A percentile compares a stretch with the other conserved stretches of the same genome.
These are phyloP conservation scores for Caradrina clavipalpis DNA, from an alignment of 2,888 invertebrate species.

Conservation along the genomic window DNA sequence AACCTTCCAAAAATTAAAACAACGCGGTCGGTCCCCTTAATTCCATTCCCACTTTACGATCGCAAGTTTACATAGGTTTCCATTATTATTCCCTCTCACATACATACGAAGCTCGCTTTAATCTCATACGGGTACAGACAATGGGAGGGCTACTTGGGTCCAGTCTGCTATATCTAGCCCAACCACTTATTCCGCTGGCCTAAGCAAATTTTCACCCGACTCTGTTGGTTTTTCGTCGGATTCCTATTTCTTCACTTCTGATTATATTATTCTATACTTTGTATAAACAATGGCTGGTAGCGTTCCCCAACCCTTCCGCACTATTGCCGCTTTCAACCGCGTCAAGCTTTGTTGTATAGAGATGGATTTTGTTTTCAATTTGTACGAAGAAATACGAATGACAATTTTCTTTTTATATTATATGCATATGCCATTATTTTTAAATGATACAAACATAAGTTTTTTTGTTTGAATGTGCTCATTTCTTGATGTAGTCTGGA, in stretches of 20 bases:
- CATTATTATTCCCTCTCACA: slow-evolving; percentile 61
- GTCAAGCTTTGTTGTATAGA: slow-evolving; percentile 74
- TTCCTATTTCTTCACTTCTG: slow-evolving; percentile 91
- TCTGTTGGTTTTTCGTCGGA: slow-evolving; percentile 89
- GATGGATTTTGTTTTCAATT: slow-evolving; percentile 46
- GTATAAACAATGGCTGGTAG: slow-evolving; percentile 85
- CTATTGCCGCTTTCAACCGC: slow-evolving; percentile 81
- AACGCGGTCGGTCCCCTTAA: slow-evolving; percentile 37
- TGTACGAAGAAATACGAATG: no score
- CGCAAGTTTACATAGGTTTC: slow-evolving; percentile 65
- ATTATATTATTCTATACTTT: slow-evolving; percentile 91
- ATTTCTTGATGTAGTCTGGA: no score
- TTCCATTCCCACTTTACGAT: slow-evolving; percentile 50
- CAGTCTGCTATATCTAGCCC: slow-evolving; percentile 80
- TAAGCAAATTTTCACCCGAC: slow-evolving; percentile 90
- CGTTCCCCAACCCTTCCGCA: slow-evolving; percentile 86
- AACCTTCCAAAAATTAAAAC: slow-evolving; percentile 37
- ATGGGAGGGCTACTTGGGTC: slow-evolving; percentile 74
- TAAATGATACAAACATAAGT: no score
- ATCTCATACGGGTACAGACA: slow-evolving; percentile 79
- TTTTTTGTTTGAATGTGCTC: no score
- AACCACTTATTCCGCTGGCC: slow-evolving; percentile 89
- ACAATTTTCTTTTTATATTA: no score
- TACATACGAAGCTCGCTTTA: slow-evolving; percentile 64
- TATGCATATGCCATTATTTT: no score